These are phyloP conservation scores for Gasterosteus nipponicus DNA, from an alignment of 2,113 vertebrate genomes.

Conservation along the genomic window DNA sequence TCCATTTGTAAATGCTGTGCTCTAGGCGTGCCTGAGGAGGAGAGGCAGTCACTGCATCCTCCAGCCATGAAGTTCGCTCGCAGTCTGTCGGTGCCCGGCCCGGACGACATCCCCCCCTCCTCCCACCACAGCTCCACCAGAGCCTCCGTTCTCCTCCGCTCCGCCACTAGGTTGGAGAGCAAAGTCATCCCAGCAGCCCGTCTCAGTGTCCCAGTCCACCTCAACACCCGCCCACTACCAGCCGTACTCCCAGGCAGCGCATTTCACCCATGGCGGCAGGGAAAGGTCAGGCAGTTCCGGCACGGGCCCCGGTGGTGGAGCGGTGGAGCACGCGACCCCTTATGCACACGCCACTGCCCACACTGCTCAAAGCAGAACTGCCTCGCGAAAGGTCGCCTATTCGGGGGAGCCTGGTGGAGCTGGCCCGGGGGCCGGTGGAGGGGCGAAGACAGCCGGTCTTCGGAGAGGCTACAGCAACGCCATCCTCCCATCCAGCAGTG, in stretches of 20 bases:
- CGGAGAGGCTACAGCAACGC: conserved; percentile 82
- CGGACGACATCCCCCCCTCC: conserved; percentile 93
- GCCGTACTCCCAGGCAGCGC: conserved; percentile 77
- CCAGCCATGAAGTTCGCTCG: conserved; percentile 90
- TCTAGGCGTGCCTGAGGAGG: conserved; percentile 88
- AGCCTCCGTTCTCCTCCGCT: conserved; percentile 89
- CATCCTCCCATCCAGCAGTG: conserved; percentile 77
- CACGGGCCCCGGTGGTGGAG: conserved; percentile 39
- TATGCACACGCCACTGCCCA: conserved; percentile 79
- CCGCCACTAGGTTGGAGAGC: conserved; percentile 82
- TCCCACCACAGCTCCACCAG: conserved; percentile 91
- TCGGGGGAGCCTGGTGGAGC: conserved; percentile 73
- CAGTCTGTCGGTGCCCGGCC: conserved; percentile 91
- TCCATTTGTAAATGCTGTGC: conserved; percentile 29
- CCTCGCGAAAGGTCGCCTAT: conserved; percentile 80
- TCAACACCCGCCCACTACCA: conserved; percentile 83
- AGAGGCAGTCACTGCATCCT: conserved; percentile 87
- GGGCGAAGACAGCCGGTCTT: conserved; percentile 74
- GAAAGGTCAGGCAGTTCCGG: conserved; percentile 73
- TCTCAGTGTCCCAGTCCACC: conserved; percentile 80
- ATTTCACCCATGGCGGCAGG: conserved; percentile 74
- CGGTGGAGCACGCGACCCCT: conserved; percentile 61
- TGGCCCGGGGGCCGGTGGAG: conserved; percentile 55
- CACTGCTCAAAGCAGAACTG: conserved; percentile 78
- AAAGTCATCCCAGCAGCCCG: conserved; percentile 82